These are phyloP conservation scores for Anoura caudifer DNA, from an alignment of 2,113 vertebrate species.

Conservation along the genomic window DNA sequence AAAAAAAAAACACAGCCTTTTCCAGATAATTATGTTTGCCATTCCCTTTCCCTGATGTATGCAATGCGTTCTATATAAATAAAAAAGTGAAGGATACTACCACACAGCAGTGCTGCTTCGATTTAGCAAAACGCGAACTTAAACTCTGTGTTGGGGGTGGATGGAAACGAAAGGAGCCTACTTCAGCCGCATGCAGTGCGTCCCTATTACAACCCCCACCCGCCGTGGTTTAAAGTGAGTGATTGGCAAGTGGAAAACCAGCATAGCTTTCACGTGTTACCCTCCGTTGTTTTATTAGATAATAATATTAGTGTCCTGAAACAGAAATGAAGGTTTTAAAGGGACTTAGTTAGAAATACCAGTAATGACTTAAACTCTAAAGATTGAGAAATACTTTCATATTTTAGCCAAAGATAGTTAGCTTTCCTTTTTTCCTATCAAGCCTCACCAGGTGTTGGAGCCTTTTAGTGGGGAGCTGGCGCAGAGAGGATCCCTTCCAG, in stretches of 20 bases:
- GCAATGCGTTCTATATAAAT: constrained; percentile 80
- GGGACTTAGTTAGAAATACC: constrained; percentile 38
- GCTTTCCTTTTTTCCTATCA: background rate
- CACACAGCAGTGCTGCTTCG: constrained; percentile 68
- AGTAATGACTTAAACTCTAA: constrained; percentile 52
- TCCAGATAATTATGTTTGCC: constrained; percentile 78
- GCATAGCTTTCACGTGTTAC: background rate
- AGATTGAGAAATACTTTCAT: background rate
- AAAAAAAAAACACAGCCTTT: constrained; percentile 78
- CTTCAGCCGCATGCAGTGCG: constrained; percentile 48
- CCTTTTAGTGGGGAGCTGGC: background rate
- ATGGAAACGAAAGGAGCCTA: constrained; percentile 57
- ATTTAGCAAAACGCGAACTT: constrained; percentile 63
- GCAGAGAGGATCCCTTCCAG: background rate
- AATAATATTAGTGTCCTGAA: constrained; percentile 47
- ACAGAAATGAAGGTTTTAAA: constrained; percentile 16
- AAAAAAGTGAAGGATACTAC: constrained; percentile 78
- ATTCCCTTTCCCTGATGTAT: constrained; percentile 73
- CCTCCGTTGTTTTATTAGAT: constrained; percentile 6
- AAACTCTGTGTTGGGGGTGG: constrained; percentile 51
- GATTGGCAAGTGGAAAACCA: constrained; percentile 48
- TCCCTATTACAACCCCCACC: constrained; percentile 43
- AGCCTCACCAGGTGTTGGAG: background rate
- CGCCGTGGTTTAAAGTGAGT: constrained; percentile 7
- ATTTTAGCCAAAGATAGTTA: background rate